Conservation (phyloP, 2,113 vertebrate genomes). For the Bufo bufo region DNA sequence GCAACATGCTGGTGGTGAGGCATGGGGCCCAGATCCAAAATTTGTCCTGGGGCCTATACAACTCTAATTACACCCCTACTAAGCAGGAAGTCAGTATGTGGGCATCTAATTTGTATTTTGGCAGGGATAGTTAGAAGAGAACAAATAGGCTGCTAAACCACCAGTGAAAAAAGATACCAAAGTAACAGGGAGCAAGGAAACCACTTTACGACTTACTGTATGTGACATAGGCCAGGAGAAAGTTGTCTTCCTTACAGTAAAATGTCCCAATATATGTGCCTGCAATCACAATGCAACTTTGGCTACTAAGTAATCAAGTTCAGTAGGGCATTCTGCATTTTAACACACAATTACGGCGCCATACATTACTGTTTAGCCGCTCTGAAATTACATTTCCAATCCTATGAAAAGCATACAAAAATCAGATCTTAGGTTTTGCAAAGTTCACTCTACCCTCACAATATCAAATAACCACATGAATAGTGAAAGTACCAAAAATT, state of each 20-base stretch:
- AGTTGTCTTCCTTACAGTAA: background rate
- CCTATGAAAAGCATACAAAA: background rate
- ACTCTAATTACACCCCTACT: too few species aligned
- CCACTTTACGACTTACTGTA: too few species aligned
- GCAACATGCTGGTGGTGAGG: too few species aligned
- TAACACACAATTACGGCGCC: background rate
- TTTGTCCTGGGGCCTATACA: too few species aligned
- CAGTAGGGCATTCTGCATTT: background rate
- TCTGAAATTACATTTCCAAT: slow-evolving; percentile 5
- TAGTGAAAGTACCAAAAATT: slow-evolving; percentile 30
- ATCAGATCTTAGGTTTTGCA: slow-evolving; percentile 3
- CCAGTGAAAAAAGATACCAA: too few species aligned
- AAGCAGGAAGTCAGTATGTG: too few species aligned
- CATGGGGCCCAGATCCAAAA: too few species aligned
- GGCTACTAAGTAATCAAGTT: background rate
- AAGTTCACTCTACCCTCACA: slow-evolving; percentile 32
- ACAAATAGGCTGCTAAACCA: too few species aligned
- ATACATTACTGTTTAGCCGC: background rate
- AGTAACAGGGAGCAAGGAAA: too few species aligned
- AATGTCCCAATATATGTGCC: background rate
- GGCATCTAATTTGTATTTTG: too few species aligned
- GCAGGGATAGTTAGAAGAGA: too few species aligned
- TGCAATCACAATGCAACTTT: background rate
- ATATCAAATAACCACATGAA: slow-evolving; percentile 36
- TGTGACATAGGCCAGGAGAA: background rate